Percentiles rank a stretch among this genome's conserved stretches.
These are phyloP conservation scores for Tetramorium simillimum DNA, from an alignment of 1,140 invertebrate genomes.

Conservation along the genomic window DNA sequence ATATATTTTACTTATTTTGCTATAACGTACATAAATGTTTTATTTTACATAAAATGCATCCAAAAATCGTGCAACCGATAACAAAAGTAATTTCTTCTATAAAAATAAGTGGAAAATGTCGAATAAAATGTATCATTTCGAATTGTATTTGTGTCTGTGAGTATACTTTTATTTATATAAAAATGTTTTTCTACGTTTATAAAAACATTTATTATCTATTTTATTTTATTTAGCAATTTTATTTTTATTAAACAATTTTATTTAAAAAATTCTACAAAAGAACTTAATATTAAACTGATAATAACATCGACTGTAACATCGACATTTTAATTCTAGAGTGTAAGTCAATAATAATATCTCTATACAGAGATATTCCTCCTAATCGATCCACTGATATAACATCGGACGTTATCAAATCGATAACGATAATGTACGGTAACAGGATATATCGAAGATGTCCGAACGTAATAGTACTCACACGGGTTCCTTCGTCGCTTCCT, in stretches of 20 bases:
- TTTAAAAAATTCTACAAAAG: not conserved
- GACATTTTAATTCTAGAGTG: not conserved
- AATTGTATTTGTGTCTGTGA: not conserved
- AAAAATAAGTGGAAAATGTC: not conserved
- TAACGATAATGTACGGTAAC: slow-evolving; percentile 22
- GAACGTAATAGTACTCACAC: slow-evolving; percentile 28
- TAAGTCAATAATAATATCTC: not conserved
- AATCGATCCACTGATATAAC: not conserved
- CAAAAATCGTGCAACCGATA: not conserved
- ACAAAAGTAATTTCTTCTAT: not conserved
- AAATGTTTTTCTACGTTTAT: not conserved
- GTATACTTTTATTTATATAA: not conserved
- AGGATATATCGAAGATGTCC: slow-evolving; percentile 36
- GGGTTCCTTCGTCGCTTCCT: slow-evolving; percentile 34
- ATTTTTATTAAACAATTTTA: not conserved
- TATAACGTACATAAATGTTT: not conserved
- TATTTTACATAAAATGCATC: not conserved
- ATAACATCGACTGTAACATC: not conserved
- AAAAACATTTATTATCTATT: not conserved
- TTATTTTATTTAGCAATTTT: not conserved
- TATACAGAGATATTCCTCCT: not conserved
- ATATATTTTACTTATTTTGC: not conserved
- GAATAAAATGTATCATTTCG: not conserved
- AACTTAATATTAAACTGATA: not conserved
- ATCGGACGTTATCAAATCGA: slow-evolving; percentile 11